Base-by-base conservation (phyloP, 1,140 invertebrate species). In the Psix sp. region DNA sequence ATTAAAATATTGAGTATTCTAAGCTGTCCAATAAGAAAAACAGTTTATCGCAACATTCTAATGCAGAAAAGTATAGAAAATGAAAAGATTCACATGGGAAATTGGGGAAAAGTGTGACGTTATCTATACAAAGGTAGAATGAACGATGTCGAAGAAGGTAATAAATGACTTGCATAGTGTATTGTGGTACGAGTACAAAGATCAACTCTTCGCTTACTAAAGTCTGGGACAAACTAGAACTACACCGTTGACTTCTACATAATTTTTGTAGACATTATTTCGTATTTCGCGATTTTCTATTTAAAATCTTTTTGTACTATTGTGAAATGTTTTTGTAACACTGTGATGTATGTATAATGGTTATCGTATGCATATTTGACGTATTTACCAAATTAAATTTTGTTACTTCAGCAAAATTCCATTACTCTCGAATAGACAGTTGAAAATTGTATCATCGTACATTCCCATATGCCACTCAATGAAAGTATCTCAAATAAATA, bases 121-220 rank as follows among this genome's bases (percentile, higher is more conserved):
- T 72, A 72, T 72, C 68, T 72, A 65, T 46, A 52, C 52, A 33
- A 26, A 52, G 46, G 10, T 65, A 51, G 20, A 72, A 72, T 45
- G 68, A 72, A 62, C 59, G 59, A 65, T 72, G 68, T 72, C 68
- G 68, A 72, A 65, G 68, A 56, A 57, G 52, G 68, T 72, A 72
- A 72, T 72, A 43, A 59, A 72, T 72, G 68, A 72, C 52, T 31
- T 65, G 68, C 68, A 65, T 51, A 72, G 59, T 72, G 67, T 57
- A 71, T 62, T n/a, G 67, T 57, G 16, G 68, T 72, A 38, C 39
- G 46, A 14, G 35, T 49, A 48, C 45, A 59, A 72, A 59, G 59
- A 59, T 72, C 59, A 52, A 65, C 51, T 63, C 52, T 65, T 52
- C 14, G 39, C 18, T 72, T 45, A 45, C 15, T 51, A 65, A 72